These are phyloP conservation scores for Drosophila quadrilineata DNA, from an alignment of 1,140 invertebrate genomes.

Conservation along the genomic window DNA sequence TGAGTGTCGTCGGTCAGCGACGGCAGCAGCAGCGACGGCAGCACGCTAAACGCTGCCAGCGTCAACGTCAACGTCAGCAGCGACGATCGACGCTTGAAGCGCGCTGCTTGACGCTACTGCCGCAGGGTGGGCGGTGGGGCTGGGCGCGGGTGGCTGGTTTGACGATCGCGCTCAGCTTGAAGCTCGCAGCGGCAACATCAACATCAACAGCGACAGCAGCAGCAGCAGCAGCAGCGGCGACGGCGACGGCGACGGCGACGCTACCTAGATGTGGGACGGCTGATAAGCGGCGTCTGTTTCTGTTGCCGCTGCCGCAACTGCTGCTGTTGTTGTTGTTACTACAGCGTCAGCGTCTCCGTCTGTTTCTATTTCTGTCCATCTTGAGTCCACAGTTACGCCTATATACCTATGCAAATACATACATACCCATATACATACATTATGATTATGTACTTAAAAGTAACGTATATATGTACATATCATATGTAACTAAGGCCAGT, in stretches of 20 bases:
- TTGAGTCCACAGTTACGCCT: neutral
- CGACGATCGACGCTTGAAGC: neutral
- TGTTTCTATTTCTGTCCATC: neutral
- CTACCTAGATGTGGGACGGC: neutral
- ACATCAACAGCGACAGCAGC: neutral
- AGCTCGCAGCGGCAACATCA: neutral
- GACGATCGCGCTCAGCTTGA: slow-evolving; percentile 24
- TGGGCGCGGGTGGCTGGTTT: slow-evolving; percentile 16
- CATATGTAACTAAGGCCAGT: too few species aligned
- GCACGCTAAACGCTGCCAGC: slow-evolving; percentile 24
- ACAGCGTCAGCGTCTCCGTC: neutral
- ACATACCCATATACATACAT: neutral
- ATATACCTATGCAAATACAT: neutral
- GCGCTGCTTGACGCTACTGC: neutral
- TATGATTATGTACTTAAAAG: too few species aligned
- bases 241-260: neutral
- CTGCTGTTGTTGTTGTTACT: neutral
- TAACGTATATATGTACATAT: too few species aligned
- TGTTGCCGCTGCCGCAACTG: neutral
- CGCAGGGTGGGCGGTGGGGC: neutral
- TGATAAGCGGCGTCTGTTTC: slow-evolving; percentile 11
- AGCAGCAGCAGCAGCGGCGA: neutral
- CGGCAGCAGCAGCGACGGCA: too few species aligned
- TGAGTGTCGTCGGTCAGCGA: slow-evolving; percentile 45
- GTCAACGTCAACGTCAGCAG: neutral